Conservation (phyloP, 2,888 invertebrate species). For the Dascillus cervinus region DNA sequence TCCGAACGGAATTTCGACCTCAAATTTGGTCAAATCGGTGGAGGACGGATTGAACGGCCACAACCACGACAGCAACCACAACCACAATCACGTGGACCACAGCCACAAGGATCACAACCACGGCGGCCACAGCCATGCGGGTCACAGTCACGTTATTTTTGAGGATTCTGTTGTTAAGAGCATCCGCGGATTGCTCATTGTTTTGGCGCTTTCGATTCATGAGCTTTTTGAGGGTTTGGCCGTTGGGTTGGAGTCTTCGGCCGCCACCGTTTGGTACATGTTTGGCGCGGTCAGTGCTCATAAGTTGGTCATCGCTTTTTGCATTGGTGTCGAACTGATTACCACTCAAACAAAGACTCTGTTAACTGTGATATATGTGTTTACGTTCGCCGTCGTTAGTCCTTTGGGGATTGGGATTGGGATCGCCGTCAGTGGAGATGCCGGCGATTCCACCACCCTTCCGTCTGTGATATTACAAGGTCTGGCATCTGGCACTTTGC, state of each 20-base stretch:
- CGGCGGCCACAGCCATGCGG: slow-evolving; percentile 21
- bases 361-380: slow-evolving; percentile 59
- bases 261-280: slow-evolving; percentile 64
- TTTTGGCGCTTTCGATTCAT: slow-evolving; percentile 76
- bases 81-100: slow-evolving; percentile 15
- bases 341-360: slow-evolving; percentile 58
- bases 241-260: slow-evolving; percentile 65
- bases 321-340: slow-evolving; percentile 77
- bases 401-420: slow-evolving; percentile 74
- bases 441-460: slow-evolving; percentile 51
- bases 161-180: slow-evolving; percentile 33
- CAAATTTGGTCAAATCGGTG: slow-evolving; percentile 20
- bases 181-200: slow-evolving; percentile 68
- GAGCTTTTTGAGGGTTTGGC: slow-evolving; percentile 82
- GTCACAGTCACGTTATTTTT: slow-evolving; percentile 29
- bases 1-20: slow-evolving; percentile 12
- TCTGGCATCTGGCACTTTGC: slow-evolving; percentile 82
- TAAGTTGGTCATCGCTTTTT: slow-evolving; percentile 81
- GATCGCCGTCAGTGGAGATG: slow-evolving; percentile 54
- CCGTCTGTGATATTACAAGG: slow-evolving; percentile 68
- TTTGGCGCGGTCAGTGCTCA: slow-evolving; percentile 78
- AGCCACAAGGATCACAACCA: slow-evolving; percentile 11
- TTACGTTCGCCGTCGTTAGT: slow-evolving; percentile 71
- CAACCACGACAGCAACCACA: slow-evolving; percentile 3
- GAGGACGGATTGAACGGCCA: slow-evolving; percentile 17